phyloP scores from a whole-genome alignment of 1,140 invertebrate genomes.

The Polyergus mexicanus region DNA sequence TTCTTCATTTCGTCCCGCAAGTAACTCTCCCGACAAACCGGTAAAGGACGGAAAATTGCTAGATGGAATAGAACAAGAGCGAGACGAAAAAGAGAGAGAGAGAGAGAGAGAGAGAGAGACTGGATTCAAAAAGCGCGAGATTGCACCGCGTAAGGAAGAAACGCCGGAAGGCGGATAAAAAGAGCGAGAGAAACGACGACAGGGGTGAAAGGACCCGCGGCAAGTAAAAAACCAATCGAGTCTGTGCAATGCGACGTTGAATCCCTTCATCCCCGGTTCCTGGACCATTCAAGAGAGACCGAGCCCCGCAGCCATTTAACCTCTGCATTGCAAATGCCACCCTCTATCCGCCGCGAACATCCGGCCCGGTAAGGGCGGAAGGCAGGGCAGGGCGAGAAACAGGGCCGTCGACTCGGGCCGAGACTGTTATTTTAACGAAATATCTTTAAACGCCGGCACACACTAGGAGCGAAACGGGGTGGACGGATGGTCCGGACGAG shows the following conservation, averaged over 20 bases:
- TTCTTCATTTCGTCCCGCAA: conserved; percentile 48
- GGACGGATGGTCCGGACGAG: conserved; percentile 56
- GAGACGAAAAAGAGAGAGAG: neutral
- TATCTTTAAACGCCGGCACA: conserved; percentile 85
- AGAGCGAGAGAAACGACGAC: conserved; percentile 36
- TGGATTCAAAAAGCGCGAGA: conserved; percentile 22
- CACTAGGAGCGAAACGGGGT: conserved; percentile 61
- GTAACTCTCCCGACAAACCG: conserved; percentile 56
- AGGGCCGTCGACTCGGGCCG: conserved; percentile 72
- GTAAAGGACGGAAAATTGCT: conserved; percentile 49
- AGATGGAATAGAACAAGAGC: conserved; percentile 32
- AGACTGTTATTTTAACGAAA: conserved; percentile 87
- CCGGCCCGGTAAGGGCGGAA: conserved; percentile 65
- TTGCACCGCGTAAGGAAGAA: conserved; percentile 1
- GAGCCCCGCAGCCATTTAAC: conserved; percentile 84
- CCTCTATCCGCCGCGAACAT: conserved; percentile 82
- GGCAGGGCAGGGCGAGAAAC: conserved; percentile 40
- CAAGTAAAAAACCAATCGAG: conserved; percentile 86
- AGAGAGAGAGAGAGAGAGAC: conserved; percentile 27
- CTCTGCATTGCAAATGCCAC: conserved; percentile 87
- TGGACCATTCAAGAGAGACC: conserved; percentile 65
- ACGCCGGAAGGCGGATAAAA: conserved; percentile 18
- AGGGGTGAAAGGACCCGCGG: conserved; percentile 70
- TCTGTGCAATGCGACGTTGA: conserved; percentile 80
- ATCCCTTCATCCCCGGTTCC: conserved; percentile 57